These are phyloP conservation scores for Sinocyclocheilus anophthalmus DNA, from an alignment of 2,113 vertebrate genomes.

Conservation along the genomic window DNA sequence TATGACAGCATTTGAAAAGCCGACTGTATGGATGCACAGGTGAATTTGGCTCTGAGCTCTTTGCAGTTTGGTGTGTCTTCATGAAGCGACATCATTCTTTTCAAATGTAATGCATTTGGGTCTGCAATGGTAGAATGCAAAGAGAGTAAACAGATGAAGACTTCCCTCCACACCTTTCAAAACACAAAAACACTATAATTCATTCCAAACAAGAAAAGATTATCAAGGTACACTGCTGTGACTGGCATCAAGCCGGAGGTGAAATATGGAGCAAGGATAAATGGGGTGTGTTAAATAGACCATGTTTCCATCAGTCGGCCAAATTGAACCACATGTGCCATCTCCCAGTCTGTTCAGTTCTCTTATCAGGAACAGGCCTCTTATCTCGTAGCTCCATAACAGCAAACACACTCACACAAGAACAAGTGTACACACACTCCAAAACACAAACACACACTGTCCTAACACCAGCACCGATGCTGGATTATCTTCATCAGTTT, in stretches of 20 bases:
- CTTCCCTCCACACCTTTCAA: slow-evolving; percentile 10
- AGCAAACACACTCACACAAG: slow-evolving; percentile 28
- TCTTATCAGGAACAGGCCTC: slow-evolving; percentile 67
- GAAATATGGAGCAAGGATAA: slow-evolving; percentile 47
- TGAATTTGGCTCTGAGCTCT: neutral
- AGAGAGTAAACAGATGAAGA: slow-evolving; percentile 15
- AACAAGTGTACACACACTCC: slow-evolving; percentile 40
- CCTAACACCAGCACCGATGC: neutral
- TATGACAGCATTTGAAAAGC: neutral
- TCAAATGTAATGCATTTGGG: neutral
- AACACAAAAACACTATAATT: slow-evolving; percentile 34
- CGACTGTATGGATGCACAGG: neutral
- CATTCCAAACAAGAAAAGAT: slow-evolving; percentile 48
- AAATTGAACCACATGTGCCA: slow-evolving; percentile 54
- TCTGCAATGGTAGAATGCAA: neutral
- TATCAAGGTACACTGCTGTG: slow-evolving; percentile 39
- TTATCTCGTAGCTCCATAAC: slow-evolving; percentile 62
- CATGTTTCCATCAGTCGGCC: slow-evolving; percentile 54
- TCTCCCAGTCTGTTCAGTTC: slow-evolving; percentile 59
- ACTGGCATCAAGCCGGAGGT: slow-evolving; percentile 29
- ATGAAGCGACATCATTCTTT: neutral
- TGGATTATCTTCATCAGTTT: slow-evolving; percentile 63
- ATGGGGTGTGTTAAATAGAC: slow-evolving; percentile 49
- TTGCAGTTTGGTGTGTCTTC: neutral
- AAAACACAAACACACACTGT: slow-evolving; percentile 58